phyloP scores from a whole-genome alignment of 1,140 invertebrate species.

The Rhagoletis zephyria region DNA sequence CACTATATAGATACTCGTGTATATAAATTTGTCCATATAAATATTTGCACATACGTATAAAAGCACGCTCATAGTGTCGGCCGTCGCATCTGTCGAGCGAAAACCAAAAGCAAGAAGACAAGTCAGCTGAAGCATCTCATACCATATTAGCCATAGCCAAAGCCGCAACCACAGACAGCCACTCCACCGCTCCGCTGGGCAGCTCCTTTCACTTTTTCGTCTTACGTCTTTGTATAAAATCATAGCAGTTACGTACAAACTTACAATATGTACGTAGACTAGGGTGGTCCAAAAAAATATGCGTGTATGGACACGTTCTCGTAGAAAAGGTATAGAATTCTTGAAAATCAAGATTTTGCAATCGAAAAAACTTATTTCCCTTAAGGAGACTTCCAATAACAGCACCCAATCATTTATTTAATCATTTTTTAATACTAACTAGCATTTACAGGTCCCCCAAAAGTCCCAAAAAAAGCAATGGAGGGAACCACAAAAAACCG shows the following conservation, averaged over 20 bases:
- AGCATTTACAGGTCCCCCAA: no score
- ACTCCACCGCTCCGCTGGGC: not conserved
- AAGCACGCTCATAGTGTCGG: not conserved
- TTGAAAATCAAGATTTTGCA: no score
- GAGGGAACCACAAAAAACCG: no score
- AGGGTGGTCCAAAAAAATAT: not conserved
- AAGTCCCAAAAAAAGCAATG: no score
- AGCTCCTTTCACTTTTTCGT: slow-evolving; percentile 30
- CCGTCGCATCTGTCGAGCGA: slow-evolving; percentile 1
- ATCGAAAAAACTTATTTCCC: no score
- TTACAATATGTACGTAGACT: not conserved
- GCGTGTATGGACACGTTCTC: not conserved
- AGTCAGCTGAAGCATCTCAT: not conserved
- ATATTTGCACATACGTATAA: no score
- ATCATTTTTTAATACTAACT: no score
- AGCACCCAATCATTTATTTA: no score
- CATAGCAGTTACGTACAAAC: slow-evolving; percentile 2
- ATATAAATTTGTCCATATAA: no score
- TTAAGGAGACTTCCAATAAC: no score
- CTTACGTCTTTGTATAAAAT: slow-evolving; percentile 31
- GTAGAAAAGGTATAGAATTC: no score
- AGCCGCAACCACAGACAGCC: not conserved
- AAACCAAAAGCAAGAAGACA: not conserved
- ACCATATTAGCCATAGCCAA: not conserved
- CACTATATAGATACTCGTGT: no score